Evolutionary conservation across 1,140 invertebrate species (phyloP).

Genomic region (Melanaphis sacchari): DNA sequence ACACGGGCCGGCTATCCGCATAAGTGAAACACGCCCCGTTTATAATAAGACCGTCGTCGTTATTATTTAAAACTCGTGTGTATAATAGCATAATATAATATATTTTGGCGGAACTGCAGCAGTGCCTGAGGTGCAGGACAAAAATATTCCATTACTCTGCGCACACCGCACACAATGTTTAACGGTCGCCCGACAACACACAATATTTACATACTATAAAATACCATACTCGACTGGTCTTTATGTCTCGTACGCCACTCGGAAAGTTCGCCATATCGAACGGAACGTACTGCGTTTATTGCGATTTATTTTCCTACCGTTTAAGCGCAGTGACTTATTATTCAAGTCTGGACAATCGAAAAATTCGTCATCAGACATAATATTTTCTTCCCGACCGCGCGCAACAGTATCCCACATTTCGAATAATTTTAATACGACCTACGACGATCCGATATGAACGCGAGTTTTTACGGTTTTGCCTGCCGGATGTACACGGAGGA

Average conservation of each 20-base stretch:
- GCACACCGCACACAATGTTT: not conserved
- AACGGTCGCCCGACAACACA: slow-evolving; percentile 3
- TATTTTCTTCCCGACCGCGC: not conserved
- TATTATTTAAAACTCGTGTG: slow-evolving; percentile 33
- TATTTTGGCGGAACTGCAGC: not conserved
- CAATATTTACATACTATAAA: not conserved
- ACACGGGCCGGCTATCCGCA: not conserved
- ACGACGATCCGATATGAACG: not conserved
- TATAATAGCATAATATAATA: not conserved
- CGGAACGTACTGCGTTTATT: not conserved
- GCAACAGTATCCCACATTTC: not conserved
- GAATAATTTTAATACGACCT: not conserved
- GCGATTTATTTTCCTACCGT: not conserved
- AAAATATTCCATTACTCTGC: not conserved
- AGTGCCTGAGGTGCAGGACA: not conserved
- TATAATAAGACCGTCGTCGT: slow-evolving; percentile 18
- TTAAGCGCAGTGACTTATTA: too few relatives aligned
- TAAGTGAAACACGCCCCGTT: slow-evolving; percentile 27
- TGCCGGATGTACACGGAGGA: not conserved
- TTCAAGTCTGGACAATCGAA: not conserved
- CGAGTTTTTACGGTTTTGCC: not conserved
- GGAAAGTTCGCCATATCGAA: not conserved
- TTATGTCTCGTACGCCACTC: not conserved
- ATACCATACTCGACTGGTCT: not conserved
- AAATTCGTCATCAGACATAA: not conserved